These are phyloP conservation scores for Clarias pachynema DNA, from an alignment of 2,797 vertebrate species.

Conservation along the genomic window DNA sequence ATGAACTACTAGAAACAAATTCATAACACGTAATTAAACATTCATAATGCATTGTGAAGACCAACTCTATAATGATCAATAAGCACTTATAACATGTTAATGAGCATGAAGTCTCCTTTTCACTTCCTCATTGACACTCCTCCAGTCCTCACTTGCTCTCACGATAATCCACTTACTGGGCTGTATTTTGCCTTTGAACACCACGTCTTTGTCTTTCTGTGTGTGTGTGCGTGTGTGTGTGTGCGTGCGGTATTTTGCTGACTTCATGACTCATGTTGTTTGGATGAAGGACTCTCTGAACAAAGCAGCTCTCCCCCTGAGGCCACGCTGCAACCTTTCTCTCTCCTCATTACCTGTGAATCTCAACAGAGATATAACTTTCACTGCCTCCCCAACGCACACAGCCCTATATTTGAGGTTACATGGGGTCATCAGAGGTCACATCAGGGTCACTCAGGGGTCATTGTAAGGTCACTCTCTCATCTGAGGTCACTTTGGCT, in stretches of 20 bases:
- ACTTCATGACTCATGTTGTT: slow-evolving; percentile 53
- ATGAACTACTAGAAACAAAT: too few species aligned
- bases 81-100: too few species aligned
- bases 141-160: not conserved
- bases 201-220: not conserved
- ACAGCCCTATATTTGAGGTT: not conserved
- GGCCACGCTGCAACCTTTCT: slow-evolving; percentile 38
- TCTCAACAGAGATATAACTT: slow-evolving; percentile 34
- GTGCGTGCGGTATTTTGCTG: not conserved
- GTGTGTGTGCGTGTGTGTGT: not conserved
- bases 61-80: too few species aligned
- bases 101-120: too few species aligned
- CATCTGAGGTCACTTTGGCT: not conserved
- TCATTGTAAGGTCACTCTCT: not conserved
- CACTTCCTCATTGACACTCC: not conserved
- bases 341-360: slow-evolving; percentile 45
- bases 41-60: too few species aligned
- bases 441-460: not conserved
- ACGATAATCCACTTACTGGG: not conserved
- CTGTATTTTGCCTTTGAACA: not conserved
- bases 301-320: slow-evolving; percentile 45
- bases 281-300: slow-evolving; percentile 58
- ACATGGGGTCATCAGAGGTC: not conserved
- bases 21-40: too few species aligned
- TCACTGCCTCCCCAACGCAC: slow-evolving; percentile 22